Evolutionary conservation across 2,113 vertebrate genomes (phyloP).

Genomic region (Xiphias gladius): DNA sequence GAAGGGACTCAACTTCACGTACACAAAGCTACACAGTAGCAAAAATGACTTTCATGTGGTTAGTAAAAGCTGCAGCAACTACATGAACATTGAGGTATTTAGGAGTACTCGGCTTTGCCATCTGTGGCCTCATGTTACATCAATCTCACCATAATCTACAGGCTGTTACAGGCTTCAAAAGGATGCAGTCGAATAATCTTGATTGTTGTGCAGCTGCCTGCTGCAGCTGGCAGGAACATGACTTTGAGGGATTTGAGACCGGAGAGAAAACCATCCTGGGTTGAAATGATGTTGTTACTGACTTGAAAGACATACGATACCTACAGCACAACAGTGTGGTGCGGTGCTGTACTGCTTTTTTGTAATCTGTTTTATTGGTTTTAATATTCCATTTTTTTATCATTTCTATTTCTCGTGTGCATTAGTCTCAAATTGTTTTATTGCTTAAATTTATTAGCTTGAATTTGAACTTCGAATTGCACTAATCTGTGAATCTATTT

Average conservation of each 20-base stretch:
- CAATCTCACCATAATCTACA: slow-evolving; percentile 48
- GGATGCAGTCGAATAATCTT: slow-evolving; percentile 50
- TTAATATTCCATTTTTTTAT: not conserved
- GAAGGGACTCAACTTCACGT: not conserved
- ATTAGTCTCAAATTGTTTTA: not conserved
- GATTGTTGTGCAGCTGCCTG: slow-evolving; percentile 64
- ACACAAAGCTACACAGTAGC: slow-evolving; percentile 10
- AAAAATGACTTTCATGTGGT: slow-evolving; percentile 19
- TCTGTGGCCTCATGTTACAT: slow-evolving; percentile 60
- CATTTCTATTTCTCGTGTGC: not conserved
- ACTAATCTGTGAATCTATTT: not conserved
- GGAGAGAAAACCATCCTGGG: slow-evolving; percentile 15
- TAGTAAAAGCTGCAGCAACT: slow-evolving; percentile 12
- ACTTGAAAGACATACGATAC: not conserved
- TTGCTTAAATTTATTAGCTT: not conserved
- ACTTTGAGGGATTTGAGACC: slow-evolving; percentile 33
- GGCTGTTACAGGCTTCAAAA: slow-evolving; percentile 31
- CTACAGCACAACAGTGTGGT: not conserved
- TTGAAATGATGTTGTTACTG: not conserved
- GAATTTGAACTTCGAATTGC: not conserved
- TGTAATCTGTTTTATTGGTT: not conserved
- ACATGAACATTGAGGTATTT: slow-evolving; percentile 41
- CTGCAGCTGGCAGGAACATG: slow-evolving; percentile 37
- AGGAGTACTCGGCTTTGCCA: slow-evolving; percentile 63
- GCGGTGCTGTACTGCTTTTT: not conserved